These are phyloP conservation scores for Paramisgurnus dabryanus DNA, from an alignment of 2,113 vertebrate genomes.

Conservation along the genomic window DNA sequence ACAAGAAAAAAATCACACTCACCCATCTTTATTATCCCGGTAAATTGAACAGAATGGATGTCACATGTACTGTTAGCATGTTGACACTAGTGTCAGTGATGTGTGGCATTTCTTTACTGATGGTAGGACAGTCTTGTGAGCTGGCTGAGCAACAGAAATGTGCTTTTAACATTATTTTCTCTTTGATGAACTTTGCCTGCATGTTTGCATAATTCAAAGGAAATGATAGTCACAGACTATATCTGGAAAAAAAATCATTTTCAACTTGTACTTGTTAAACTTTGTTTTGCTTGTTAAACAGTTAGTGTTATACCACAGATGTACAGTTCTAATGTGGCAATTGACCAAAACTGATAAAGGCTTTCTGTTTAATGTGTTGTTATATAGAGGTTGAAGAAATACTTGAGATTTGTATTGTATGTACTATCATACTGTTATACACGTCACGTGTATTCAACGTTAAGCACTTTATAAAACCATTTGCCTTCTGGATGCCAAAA, in stretches of 20 bases:
- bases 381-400: slow-evolving; percentile 18
- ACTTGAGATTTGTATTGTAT: slow-evolving; percentile 43
- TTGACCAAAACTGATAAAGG: slow-evolving; percentile 46
- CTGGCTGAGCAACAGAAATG: slow-evolving; percentile 1
- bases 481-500: not conserved
- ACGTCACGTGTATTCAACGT: slow-evolving; percentile 1
- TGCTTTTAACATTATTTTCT: not conserved
- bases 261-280: not conserved
- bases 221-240: not conserved
- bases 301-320: slow-evolving; percentile 28
- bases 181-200: not conserved
- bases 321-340: slow-evolving; percentile 7
- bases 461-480: slow-evolving; percentile 52
- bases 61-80: not conserved
- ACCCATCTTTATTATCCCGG: too few relatives aligned
- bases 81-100: not conserved
- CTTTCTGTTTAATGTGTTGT: slow-evolving; percentile 11
- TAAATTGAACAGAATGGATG: not conserved
- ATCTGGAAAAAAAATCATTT: not conserved
- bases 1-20: not conserved
- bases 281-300: not conserved
- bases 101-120: not conserved
- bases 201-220: slow-evolving; percentile 35
- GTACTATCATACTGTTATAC: slow-evolving; percentile 26
- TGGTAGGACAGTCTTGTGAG: not conserved